A percentile compares a stretch with the other conserved stretches of the same genome.
Conservation (phyloP, 2,113 vertebrate species). For the Eulemur rufifrons region DNA sequence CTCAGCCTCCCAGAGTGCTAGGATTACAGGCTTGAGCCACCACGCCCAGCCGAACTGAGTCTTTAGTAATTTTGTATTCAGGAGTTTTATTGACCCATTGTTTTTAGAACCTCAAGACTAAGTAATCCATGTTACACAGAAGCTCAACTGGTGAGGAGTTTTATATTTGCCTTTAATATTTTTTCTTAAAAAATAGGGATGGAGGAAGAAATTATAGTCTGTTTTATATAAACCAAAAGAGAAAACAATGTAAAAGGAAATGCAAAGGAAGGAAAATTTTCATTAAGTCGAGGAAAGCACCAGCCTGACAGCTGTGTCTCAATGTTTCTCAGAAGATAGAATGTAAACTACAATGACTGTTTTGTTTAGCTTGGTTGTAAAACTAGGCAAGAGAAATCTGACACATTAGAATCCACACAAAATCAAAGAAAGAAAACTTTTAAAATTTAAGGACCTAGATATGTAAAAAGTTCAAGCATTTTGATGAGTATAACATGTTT, state of each 20-base stretch:
- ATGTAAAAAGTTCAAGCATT: neutral
- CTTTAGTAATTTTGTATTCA: conserved; percentile 32
- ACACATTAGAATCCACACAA: neutral
- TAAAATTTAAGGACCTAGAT: conserved; percentile 2
- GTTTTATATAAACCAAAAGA: conserved; percentile 38
- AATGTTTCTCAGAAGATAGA: conserved; percentile 10
- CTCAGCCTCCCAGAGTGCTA: too few relatives aligned
- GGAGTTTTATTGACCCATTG: neutral
- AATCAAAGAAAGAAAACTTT: conserved; percentile 25
- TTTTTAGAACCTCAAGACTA: neutral
- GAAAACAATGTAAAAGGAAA: conserved; percentile 39
- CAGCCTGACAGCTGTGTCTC: conserved; percentile 11
- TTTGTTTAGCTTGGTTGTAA: conserved; percentile 48
- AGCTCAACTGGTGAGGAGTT: conserved; percentile 21
- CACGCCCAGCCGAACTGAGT: neutral
- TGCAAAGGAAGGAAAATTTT: neutral
- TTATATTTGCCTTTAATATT: conserved; percentile 32
- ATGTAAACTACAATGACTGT: neutral
- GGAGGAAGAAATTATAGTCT: neutral
- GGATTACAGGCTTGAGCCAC: too few relatives aligned
- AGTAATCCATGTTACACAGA: conserved; percentile 31
- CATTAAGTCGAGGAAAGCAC: neutral
- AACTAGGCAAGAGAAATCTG: conserved; percentile 37
- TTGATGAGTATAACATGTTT: neutral
- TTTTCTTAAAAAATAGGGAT: conserved; percentile 21